Evolutionary conservation across 2,113 vertebrate species (phyloP).

Genomic region (Bambusicola thoracicus): DNA sequence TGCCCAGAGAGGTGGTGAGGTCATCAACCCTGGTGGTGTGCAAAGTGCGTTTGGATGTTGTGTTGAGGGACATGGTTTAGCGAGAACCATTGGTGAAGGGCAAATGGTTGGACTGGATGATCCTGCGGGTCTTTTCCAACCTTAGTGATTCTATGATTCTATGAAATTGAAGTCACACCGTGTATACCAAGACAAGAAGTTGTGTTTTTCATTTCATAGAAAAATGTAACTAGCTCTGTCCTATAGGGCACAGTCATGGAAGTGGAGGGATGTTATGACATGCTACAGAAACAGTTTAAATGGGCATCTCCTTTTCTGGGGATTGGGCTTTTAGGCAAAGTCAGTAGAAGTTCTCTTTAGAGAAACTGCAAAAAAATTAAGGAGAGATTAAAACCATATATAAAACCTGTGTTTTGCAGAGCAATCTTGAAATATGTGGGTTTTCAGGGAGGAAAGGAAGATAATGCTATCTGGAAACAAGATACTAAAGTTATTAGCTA

Average conservation of each 20-base stretch:
- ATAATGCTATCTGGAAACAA: neutral
- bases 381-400: neutral
- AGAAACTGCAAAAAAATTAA: neutral
- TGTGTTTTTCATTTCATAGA: neutral
- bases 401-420: neutral
- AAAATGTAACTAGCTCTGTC: neutral
- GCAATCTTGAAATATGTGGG: neutral
- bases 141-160: too few relatives aligned
- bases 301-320: neutral
- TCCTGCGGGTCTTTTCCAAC: too few relatives aligned
- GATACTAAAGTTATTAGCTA: neutral
- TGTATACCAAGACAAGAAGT: neutral
- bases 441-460: neutral
- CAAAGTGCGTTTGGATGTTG: too few relatives aligned
- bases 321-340: neutral
- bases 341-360: neutral
- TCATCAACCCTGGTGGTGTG: too few relatives aligned
- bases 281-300: neutral
- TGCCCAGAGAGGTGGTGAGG: too few relatives aligned
- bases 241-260: neutral
- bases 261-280: neutral
- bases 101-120: too few relatives aligned
- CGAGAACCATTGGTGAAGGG: too few relatives aligned
- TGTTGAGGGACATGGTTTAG: too few relatives aligned
- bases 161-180: accelerated